Percentiles rank a stretch among this genome's conserved stretches.
These are phyloP conservation scores for Holocentrus rufus DNA, from an alignment of 2,797 vertebrate species.

Conservation along the genomic window DNA sequence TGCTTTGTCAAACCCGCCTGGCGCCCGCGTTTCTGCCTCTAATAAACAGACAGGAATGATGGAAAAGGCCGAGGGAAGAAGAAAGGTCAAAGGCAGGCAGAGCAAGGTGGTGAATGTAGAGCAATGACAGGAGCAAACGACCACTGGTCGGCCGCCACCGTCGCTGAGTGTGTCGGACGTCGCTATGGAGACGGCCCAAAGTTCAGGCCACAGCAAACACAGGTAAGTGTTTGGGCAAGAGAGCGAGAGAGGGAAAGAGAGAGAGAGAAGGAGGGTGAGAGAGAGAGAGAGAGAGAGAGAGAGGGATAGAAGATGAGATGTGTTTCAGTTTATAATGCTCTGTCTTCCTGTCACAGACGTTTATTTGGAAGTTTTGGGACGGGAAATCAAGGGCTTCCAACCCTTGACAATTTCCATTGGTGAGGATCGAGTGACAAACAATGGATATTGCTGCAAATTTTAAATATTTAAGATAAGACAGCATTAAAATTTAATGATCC, in stretches of 20 bases:
- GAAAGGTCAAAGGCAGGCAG: background rate
- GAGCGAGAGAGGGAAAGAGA: slow-evolving; percentile 8
- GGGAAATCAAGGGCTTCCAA: too few species aligned
- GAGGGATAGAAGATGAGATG: slow-evolving; percentile 7
- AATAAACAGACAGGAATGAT: background rate
- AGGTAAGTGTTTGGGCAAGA: slow-evolving; percentile 49
- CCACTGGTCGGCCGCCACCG: slow-evolving; percentile 30
- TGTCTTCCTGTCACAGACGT: too few species aligned
- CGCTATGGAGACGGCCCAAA: slow-evolving; percentile 78
- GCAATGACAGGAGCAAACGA: slow-evolving; percentile 28
- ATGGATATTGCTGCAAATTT: too few species aligned
- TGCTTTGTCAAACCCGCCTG: too few species aligned
- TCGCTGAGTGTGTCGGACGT: slow-evolving; percentile 51
- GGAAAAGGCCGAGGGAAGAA: slow-evolving; percentile 19
- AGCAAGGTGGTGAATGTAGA: slow-evolving; percentile 15
- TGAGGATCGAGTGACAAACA: too few species aligned
- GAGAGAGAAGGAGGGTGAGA: background rate
- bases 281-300: too few species aligned
- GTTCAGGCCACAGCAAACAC: slow-evolving; percentile 75
- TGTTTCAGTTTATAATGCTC: background rate
- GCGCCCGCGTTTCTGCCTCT: too few species aligned
- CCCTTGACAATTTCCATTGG: too few species aligned
- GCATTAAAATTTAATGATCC: too few species aligned
- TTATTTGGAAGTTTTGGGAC: too few species aligned
- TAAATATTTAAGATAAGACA: too few species aligned